A percentile compares a stretch with the other conserved stretches of the same genome.
Conservation (phyloP, 2,888 invertebrate species). For the Gryllus longicercus region DNA sequence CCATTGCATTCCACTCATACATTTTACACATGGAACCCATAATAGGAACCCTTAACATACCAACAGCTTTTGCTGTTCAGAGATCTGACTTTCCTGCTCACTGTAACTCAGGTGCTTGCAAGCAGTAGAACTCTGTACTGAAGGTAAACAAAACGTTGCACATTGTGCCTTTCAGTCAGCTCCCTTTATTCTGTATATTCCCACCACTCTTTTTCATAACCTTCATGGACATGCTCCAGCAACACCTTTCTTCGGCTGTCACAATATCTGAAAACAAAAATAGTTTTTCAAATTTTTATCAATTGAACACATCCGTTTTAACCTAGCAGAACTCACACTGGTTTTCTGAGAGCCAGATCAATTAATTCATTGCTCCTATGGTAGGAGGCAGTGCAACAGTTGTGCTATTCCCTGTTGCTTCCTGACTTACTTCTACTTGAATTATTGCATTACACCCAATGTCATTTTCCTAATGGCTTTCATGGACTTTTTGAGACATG, state of each 20-base stretch:
- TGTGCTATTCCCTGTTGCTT: too few species aligned
- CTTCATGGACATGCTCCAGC: slow-evolving; percentile 96
- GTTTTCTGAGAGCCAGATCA: too few species aligned
- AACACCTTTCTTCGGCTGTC: slow-evolving; percentile 94
- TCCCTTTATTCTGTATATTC: slow-evolving; percentile 77
- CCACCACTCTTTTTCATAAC: slow-evolving; percentile 98
- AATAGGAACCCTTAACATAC: not conserved
- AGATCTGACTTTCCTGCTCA: slow-evolving; percentile 18
- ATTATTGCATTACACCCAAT: too few species aligned
- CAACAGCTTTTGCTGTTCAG: not conserved
- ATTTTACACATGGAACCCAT: slow-evolving; percentile 1
- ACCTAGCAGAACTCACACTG: too few species aligned
- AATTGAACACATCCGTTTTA: not conserved
- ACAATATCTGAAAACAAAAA: slow-evolving; percentile 75
- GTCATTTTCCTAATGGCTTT: too few species aligned
- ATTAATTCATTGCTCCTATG: too few species aligned
- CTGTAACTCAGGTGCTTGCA: slow-evolving; percentile 23
- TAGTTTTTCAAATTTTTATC: not conserved
- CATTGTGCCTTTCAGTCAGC: slow-evolving; percentile 12
- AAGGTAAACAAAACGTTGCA: slow-evolving; percentile 27
- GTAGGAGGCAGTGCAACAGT: too few species aligned
- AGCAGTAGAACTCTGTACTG: slow-evolving; percentile 25
- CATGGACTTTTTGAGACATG: too few species aligned
- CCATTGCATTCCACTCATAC: not conserved
- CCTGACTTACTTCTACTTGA: too few species aligned